Evolutionary conservation across 35 echinoderm and acorn worm genomes (phyloP), one percentile per base, ranked within the genome.

Genomic region (Diadema setosum): DNA sequence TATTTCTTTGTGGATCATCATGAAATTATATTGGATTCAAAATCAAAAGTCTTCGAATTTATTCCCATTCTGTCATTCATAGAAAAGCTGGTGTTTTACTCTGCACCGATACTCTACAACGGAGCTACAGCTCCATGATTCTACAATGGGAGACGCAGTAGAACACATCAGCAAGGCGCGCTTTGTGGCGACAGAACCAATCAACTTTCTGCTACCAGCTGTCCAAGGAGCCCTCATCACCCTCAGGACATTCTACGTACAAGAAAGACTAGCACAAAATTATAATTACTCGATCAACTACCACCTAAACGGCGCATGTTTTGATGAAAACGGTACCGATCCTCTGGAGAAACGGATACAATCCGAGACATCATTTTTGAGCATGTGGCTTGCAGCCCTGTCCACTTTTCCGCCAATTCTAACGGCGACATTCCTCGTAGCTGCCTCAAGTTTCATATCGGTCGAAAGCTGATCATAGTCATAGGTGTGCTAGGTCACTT

Each of bases 381-480:
- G 83, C 30, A 64, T 83, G 43, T 90, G 81, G 59, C 39, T 90
- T 37, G 45, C 82, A 70, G 45, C 42, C 58, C 45, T 82, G 14
- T 90, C 88, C 2, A 64, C 64, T 24, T 82, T 83, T 30, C 14
- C 75, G 46, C 88, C 88, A 3, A 65, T 83, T 3, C 58, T 90
- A 17, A 55, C 58, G 1, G 88, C 75, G 21, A 35, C 78, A 11
- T 27, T 90, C 8, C 58, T 90, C 1, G 87, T 40, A 3, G 87
- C 76, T 24, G 36, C 78, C 17, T 82, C 75, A 39, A 80, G 83
- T 45, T 90, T 65, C 25, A 61, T n/a, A n/a, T 90, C 26, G 87
- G 87, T n/a, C 46, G 87, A 25, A 90, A 78, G 83, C 87, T 80
- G 4, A 67, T 90, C 36, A 61, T 90, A 12, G 46, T 82, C 56